These are phyloP conservation scores for Tineola bisselliella DNA, from an alignment of 2,888 invertebrate genomes.

Conservation along the genomic window DNA sequence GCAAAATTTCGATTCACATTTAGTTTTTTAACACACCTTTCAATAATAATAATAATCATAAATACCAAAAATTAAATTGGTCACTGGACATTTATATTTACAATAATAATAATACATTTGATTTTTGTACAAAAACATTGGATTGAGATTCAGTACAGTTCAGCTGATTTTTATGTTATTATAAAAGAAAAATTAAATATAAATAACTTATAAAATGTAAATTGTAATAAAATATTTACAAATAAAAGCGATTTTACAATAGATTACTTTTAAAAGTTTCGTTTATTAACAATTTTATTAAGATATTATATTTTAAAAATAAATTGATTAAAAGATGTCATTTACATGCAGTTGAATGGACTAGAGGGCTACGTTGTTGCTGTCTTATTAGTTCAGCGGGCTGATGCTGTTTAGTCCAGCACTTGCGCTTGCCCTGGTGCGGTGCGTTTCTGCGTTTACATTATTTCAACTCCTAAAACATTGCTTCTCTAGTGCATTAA, in stretches of 20 bases:
- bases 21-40: neutral
- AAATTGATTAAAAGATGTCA: slow-evolving; percentile 16
- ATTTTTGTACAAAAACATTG: slow-evolving; percentile 48
- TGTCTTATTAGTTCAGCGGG: no score
- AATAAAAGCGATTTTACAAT: slow-evolving; percentile 32
- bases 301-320: slow-evolving; percentile 20
- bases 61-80: slow-evolving; percentile 26
- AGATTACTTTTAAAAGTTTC: slow-evolving; percentile 29
- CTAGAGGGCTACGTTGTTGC: no score
- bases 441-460: no score
- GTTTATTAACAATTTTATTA: slow-evolving; percentile 22
- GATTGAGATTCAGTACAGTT: slow-evolving; percentile 63
- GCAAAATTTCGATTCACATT: neutral
- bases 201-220: slow-evolving; percentile 57
- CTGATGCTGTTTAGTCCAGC: no score
- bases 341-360: no score
- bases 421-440: no score
- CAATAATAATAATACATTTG: neutral
- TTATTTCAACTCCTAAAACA: no score
- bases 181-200: slow-evolving; percentile 45
- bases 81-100: slow-evolving; percentile 25
- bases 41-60: neutral
- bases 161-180: slow-evolving; percentile 46
- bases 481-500: no score
- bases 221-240: slow-evolving; percentile 41